A percentile compares a stretch with the other conserved stretches of the same genome.
Evolutionary conservation across 2,797 vertebrate species (phyloP).

Genomic region (Graptemys geographica): DNA sequence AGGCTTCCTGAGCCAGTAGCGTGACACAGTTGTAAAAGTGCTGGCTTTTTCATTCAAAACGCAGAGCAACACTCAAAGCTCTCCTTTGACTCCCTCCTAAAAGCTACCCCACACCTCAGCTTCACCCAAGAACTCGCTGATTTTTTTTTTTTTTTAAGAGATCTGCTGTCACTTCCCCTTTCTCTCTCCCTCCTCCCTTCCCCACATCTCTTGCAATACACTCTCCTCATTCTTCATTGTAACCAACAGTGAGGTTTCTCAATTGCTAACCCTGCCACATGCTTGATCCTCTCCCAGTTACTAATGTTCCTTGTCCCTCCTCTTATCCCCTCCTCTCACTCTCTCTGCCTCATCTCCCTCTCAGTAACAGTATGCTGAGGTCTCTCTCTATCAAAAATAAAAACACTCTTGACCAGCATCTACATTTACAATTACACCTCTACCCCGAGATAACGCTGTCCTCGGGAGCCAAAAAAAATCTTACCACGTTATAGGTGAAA

Average conservation of each 20-base stretch:
- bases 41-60: not conserved
- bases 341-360: rapidly evolving
- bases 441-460: no score
- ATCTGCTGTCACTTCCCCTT: not conserved
- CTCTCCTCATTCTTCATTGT: rapidly evolving
- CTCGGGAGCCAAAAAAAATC: no score
- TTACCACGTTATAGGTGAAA: no score
- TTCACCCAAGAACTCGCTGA: not conserved
- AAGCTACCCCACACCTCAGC: not conserved
- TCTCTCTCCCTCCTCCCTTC: not conserved
- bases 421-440: not conserved
- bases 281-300: rapidly evolving
- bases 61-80: not conserved
- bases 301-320: rapidly evolving
- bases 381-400: not conserved
- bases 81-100: not conserved
- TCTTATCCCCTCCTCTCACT: not conserved
- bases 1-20: not conserved
- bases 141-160: not conserved
- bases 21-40: rapidly evolving
- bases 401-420: rapidly evolving
- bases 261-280: rapidly evolving
- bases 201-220: not conserved
- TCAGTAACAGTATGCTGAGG: not conserved
- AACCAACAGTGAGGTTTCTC: not conserved